Evolutionary conservation across 2,113 vertebrate genomes (phyloP).

Genomic region (Mus pahari): DNA sequence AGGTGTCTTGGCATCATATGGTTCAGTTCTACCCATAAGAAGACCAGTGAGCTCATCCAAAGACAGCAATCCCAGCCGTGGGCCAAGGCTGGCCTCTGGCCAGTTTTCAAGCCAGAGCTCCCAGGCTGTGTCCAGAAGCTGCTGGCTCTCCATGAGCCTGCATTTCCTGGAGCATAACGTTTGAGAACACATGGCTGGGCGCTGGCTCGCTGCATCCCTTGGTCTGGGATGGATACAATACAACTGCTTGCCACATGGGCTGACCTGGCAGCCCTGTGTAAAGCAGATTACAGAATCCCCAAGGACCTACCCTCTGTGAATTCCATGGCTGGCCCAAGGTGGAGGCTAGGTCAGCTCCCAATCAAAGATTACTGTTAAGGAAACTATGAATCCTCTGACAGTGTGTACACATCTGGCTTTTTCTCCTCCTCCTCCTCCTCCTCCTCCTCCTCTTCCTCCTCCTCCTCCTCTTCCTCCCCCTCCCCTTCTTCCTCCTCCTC

Average conservation of each 20-base stretch:
- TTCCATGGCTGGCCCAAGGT: conserved; percentile 36
- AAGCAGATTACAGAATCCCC: conserved; percentile 27
- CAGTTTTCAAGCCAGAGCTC: neutral
- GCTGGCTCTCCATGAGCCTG: neutral
- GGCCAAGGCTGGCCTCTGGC: neutral
- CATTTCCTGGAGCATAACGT: conserved; percentile 2
- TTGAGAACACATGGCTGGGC: neutral
- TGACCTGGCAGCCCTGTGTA: conserved; percentile 15
- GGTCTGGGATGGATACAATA: conserved; percentile 26
- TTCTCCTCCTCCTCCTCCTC: neutral
- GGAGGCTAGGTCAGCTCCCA: conserved; percentile 20
- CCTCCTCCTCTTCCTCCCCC: too few relatives aligned
- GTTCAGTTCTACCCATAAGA: neutral
- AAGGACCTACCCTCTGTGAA: neutral
- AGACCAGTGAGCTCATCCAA: neutral
- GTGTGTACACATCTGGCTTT: conserved; percentile 64
- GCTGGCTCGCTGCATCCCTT: conserved; percentile 43
- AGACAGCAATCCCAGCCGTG: neutral
- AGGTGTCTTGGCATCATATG: neutral
- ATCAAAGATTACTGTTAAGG: conserved; percentile 62
- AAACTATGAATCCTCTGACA: conserved; percentile 68
- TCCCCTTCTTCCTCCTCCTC: too few relatives aligned
- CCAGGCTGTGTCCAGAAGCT: neutral
- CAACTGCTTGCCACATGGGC: neutral
- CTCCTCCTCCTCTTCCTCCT: neutral